Base-by-base conservation (phyloP, 2,888 invertebrate genomes). In the Hedya salicella region DNA sequence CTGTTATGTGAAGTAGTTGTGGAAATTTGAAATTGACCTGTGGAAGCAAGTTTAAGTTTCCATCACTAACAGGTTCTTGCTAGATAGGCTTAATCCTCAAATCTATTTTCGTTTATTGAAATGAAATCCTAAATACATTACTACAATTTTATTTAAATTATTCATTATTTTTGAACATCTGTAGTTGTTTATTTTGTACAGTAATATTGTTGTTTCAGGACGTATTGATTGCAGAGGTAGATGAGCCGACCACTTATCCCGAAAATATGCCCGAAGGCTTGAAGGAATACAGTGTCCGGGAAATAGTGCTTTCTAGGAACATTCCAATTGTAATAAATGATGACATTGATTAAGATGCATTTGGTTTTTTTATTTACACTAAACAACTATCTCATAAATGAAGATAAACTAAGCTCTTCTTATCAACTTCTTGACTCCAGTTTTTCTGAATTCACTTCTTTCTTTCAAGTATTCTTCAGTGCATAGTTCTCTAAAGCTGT, bases 401-500 rank as follows among this genome's bases (percentile, higher is more conserved):
- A 52, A 53, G 30, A 19, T 62, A 67, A 69, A 56, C 77, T 82
- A 91, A 75, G 85, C 88, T 83, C 93, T 82, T 83, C 79, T 84
- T 74, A 85, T 80, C 69, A 95, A 94, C 80, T 94, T 93, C 54
- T 93, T 91, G 60, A 96, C 91, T 2, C 98, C 98, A 50, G 97
- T 97, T 78, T 93, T 93, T 80, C 98, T 94, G 77, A 95, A 98
- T 85, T 97, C 96, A 71, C 95, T 94, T 77, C 98, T 93, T 79
- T 97, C 96, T 19, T 94, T 85, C 67, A 98, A 90, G 89, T 98
- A 98, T 78, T 96, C 94, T 74, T 96, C 92, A 70, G 93, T 96
- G 76, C 97, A 97, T 71, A 94, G 83, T 60, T 94, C 92, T 77
- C 93, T 94, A 79, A 98, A 97, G 0, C 93, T 94, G 70, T 95